Base-by-base conservation (phyloP, 2,797 vertebrate genomes). In the Phalloptychus januarius region DNA sequence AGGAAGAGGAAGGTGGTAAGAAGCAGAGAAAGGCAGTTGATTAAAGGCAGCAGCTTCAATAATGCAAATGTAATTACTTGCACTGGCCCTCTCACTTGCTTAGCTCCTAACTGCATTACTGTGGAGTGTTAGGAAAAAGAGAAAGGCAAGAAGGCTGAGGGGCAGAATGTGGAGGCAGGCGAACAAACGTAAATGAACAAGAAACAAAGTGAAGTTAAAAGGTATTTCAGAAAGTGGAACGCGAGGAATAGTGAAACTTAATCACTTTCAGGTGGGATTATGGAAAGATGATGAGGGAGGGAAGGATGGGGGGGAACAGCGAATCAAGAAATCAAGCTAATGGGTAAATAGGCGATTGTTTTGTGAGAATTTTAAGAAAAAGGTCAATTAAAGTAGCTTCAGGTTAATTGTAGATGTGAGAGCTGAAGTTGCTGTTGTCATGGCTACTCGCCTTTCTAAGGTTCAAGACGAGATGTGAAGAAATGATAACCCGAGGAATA, bases 1-100 rank as follows among this genome's bases (percentile, higher is more conserved):
- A 71, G 78, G 54, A 38, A 78, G 70, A 78, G 33, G 40, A 79
- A 80, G 77, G 23, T n/a, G 42, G 48, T n/a, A 69, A 74, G 71
- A 76, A 31, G 54, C 63, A 46, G 72, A 25, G 81, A 80, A 69
- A 72, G 82, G 50, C 81, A 91, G 91, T 93, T 93, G 88, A 94
- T 95, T 94, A 93, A 90, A 87, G 86, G 84, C 73, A 90, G 88
- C 82, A 91, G 91, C 89, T 93, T 95, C 93, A 95, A 95, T 94
- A 95, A 95, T 95, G 93, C 93, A 94, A 94, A 95, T 93, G 91
- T 94, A 94, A 95, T 95, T 94, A 95, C 89, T 86, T 80, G 82
- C 78, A 82, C 87, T 89, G 90, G 91, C 83, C 88, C 82, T 81
- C 80, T 89, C 92, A 86, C 89, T 89, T 85, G 85, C 87, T 89